phyloP scores from a whole-genome alignment of 1,140 invertebrate species.

The Pectinophora gossypiella region DNA sequence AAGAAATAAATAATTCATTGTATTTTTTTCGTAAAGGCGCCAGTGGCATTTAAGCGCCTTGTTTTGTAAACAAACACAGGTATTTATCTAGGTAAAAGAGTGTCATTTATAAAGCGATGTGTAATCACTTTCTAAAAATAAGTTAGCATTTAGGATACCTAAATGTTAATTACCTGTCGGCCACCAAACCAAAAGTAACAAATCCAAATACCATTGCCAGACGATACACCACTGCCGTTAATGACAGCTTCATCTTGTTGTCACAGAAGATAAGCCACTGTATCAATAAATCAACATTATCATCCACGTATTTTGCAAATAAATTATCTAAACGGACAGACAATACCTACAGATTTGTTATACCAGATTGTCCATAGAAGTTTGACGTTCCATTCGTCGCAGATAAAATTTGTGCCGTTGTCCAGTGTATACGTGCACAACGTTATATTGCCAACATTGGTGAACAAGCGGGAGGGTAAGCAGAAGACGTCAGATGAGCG shows the following conservation, averaged over 20 bases:
- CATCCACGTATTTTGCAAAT: background rate
- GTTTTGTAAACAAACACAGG: too few species aligned
- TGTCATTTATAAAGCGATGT: too few species aligned
- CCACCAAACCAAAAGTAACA: slow-evolving; percentile 48
- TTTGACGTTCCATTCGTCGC: slow-evolving; percentile 43
- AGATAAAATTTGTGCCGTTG: slow-evolving; percentile 34
- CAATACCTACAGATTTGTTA: slow-evolving; percentile 39
- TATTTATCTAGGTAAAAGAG: too few species aligned
- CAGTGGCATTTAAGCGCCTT: background rate
- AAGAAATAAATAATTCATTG: background rate
- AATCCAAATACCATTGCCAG: slow-evolving; percentile 51
- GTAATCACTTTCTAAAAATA: too few species aligned
- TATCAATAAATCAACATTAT: background rate
- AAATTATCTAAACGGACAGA: background rate
- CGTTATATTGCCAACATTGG: slow-evolving; percentile 24
- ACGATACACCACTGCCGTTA: slow-evolving; percentile 48
- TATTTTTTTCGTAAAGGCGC: background rate
- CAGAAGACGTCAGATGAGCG: slow-evolving; percentile 30
- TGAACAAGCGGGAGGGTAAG: slow-evolving; percentile 18
- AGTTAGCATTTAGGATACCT: too few species aligned
- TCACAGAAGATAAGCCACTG: slow-evolving; percentile 61
- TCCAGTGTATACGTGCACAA: slow-evolving; percentile 33
- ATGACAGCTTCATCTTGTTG: slow-evolving; percentile 37
- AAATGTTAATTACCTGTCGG: slow-evolving; percentile 63
- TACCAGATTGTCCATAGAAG: slow-evolving; percentile 47